A percentile compares a stretch with the other conserved stretches of the same genome.
Conservation (phyloP, 2,113 vertebrate species). For the Coryphaenoides rupestris region DNA sequence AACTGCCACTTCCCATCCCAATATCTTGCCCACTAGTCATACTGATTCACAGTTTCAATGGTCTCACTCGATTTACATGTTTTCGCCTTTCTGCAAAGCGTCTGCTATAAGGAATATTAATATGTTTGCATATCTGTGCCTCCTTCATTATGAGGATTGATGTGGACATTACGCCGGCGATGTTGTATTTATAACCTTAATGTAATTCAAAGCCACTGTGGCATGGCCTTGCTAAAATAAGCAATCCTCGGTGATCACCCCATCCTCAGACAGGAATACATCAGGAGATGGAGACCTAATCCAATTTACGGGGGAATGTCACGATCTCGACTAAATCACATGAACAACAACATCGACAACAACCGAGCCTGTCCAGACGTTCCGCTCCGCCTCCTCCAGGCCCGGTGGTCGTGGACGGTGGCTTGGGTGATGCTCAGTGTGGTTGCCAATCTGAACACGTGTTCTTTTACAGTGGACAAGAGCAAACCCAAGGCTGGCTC, state of each 20-base stretch:
- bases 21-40: constrained; percentile 8
- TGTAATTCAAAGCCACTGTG: constrained; percentile 63
- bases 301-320: constrained; percentile 44
- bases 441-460: constrained; percentile 47
- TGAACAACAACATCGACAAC: too few relatives aligned
- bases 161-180: constrained; percentile 30
- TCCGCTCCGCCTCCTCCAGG: neutral
- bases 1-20: neutral
- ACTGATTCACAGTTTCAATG: neutral
- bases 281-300: constrained; percentile 51
- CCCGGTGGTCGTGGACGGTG: constrained; percentile 11
- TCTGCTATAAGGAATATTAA: neutral
- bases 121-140: constrained; percentile 2
- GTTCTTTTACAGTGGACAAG: constrained; percentile 83
- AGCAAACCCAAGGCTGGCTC: constrained; percentile 69
- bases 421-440: constrained; percentile 57
- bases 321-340: neutral
- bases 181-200: constrained; percentile 62
- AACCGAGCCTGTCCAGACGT: too few relatives aligned
- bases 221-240: constrained; percentile 53
- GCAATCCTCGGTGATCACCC: constrained; percentile 33
- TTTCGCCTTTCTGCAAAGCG: too few relatives aligned
- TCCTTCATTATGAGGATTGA: constrained; percentile 26
- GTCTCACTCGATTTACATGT: neutral
- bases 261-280: constrained; percentile 12